Evolutionary conservation across 2,797 vertebrate species (phyloP).

Genomic region (Fringilla coelebs): DNA sequence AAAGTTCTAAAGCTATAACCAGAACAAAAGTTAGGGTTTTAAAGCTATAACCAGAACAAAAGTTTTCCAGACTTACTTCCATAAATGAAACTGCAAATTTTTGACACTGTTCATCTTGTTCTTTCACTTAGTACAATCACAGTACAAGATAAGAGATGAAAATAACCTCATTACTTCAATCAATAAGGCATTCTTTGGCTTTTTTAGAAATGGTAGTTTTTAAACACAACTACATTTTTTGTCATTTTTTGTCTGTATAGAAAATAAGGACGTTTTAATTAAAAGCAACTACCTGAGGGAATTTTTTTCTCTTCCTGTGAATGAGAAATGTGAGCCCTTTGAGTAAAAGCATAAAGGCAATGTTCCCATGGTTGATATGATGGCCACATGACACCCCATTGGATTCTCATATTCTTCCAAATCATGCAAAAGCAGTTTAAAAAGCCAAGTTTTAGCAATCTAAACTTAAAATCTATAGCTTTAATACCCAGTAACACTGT

Average conservation of each 20-base stretch:
- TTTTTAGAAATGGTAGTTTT: neutral
- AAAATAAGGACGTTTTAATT: neutral
- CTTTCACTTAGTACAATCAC: neutral
- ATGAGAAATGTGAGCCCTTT: neutral
- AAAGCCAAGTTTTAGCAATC: neutral
- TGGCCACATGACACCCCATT: neutral
- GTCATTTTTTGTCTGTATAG: neutral
- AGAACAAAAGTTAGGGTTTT: neutral
- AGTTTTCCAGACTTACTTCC: neutral
- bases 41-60: neutral
- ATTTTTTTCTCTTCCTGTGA: neutral
- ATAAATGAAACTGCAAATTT: neutral
- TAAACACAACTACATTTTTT: neutral
- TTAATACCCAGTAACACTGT: neutral
- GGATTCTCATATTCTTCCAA: neutral
- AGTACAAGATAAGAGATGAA: neutral
- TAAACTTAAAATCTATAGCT: neutral
- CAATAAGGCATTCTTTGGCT: neutral
- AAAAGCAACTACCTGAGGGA: neutral
- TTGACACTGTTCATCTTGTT: neutral
- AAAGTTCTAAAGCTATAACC: neutral
- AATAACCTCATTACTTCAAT: neutral
- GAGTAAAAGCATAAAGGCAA: neutral
- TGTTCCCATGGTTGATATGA: neutral
- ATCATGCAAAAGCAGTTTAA: neutral